Evolutionary conservation across 2,888 invertebrate species (phyloP), one percentile per base, ranked within the genome.

Genomic region (Temnothorax unifasciatus): DNA sequence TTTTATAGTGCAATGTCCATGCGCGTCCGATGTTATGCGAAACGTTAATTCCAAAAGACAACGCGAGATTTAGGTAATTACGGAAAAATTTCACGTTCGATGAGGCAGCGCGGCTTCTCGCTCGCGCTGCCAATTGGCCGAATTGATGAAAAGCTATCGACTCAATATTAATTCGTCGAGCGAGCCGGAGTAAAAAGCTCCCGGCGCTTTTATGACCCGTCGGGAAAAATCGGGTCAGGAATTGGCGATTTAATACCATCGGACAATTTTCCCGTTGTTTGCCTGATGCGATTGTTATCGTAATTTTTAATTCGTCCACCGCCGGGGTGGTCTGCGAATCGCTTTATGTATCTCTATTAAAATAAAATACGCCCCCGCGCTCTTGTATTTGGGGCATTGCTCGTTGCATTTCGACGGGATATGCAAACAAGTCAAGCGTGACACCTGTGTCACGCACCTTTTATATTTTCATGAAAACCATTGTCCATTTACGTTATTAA

Each of bases 91-190:
- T n/a, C 29, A 15, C 47, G 25, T 44, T 44, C 25, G 41, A 52
- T 54, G 52, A 50, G 9, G 54, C 8, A 50, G 13, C 13, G n/a
- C 41, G 29, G 29, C 29, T 29, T 3, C 2, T 29, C 29, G 29
- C 29, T 29, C 29, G 29, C 29, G 29, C 4, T 13, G 47, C 74
- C 79, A 73, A 81, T 81, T 77, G 69, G 57, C 2, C 69, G 69
- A 54, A 77, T 54, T 81, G 59, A 73, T 73, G 74, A 73, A 81
- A 81, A 81, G 47, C 59, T 59, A 81, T 79, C 73, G 47, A 34
- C 57, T 79, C 74, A 59, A 61, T 81, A 81, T 81, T 81, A 81
- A 81, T 81, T 81, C 74, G 34, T 47, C 25, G 79, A 47, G 13
- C 59, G 79, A 81, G 34, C 59, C 47, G 38, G 38, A 25, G 79